phyloP scores from a whole-genome alignment of 2,113 vertebrate genomes.

The Gavialis gangeticus region DNA sequence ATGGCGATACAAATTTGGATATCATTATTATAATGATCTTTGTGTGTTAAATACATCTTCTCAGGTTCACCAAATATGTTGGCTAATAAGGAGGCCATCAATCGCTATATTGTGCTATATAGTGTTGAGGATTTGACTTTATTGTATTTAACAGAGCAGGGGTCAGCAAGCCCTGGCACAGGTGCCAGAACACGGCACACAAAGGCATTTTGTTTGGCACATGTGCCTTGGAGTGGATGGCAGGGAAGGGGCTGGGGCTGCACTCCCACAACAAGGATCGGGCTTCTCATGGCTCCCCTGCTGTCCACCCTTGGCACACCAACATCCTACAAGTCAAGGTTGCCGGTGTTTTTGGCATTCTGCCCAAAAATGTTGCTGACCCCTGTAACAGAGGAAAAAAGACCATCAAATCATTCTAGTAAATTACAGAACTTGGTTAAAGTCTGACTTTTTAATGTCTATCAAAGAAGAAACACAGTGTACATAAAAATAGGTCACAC shows the following conservation, averaged over 20 bases:
- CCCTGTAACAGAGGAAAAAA: too few species aligned
- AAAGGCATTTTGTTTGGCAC: too few species aligned
- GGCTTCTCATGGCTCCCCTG: too few species aligned
- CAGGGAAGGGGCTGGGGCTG: too few species aligned
- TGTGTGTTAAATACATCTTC: neutral
- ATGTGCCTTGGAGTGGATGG: too few species aligned
- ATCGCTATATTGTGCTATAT: neutral
- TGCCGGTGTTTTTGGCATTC: too few species aligned
- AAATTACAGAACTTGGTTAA: slow-evolving; percentile 17
- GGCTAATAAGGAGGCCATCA: neutral
- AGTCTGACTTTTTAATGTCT: slow-evolving; percentile 59
- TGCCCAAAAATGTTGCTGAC: too few species aligned
- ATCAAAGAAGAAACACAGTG: slow-evolving; percentile 16
- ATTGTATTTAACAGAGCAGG: neutral
- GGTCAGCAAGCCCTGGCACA: too few species aligned
- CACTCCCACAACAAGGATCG: too few species aligned
- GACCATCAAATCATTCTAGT: neutral
- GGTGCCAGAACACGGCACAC: too few species aligned
- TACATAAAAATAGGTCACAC: slow-evolving; percentile 67
- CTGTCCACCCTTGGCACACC: too few species aligned
- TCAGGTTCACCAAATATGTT: neutral
- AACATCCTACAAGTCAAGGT: too few species aligned
- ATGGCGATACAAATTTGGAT: neutral
- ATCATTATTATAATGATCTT: neutral
- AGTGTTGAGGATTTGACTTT: neutral